Evolutionary conservation across 2,113 vertebrate genomes (phyloP), one percentile per base, ranked within the genome.

Genomic region (Rhynchopsitta pachyrhyncha): DNA sequence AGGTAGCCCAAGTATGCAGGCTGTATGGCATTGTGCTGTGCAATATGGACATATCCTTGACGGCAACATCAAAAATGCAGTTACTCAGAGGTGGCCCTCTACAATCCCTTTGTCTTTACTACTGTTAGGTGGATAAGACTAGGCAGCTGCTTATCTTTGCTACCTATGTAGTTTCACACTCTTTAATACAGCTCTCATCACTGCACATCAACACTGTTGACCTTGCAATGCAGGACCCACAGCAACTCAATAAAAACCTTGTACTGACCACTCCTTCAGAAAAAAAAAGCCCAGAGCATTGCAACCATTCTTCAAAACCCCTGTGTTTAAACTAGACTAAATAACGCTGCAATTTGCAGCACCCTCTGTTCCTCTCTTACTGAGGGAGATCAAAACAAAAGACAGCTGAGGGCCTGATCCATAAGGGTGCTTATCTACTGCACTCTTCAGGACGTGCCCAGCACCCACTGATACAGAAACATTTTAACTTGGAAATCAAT

Each of bases 391-490:
- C 2, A 12, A 85, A 82, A 44, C 28, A 31, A 46, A 57, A 39
- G 11, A 59, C 73, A 82, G 50, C 29, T 3, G 20, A 70, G 29
- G 46, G 33, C 2, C 4, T 84, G 31, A 47, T 76, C 41, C 1
- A 0, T 64, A 46, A 39, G 6, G 31, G 9, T 46, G 22, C 50
- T 81, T 55, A 49, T 6, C 50, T 78, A 57, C 22, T 59, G 18
- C n/a, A n/a, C 25, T 71, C 4, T 0, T 82, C 77, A 71, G 28
- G 49, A 59, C 50, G 33, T 47, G 23, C 19, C 11, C 5, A 1
- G 7, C 1, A 2, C 9, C 9, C 52, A n/a, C 16, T 20, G 31
- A 67, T 16, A 82, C 0, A 2, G 59, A 76, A 79, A 6, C 1
- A 0, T 24, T 50, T 27, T 42, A 44, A 39, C 29, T 50, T 82